Percentiles rank a stretch among this genome's conserved stretches.
Evolutionary conservation across 2,797 vertebrate species (phyloP).

Genomic region (Echeneis naucrates): DNA sequence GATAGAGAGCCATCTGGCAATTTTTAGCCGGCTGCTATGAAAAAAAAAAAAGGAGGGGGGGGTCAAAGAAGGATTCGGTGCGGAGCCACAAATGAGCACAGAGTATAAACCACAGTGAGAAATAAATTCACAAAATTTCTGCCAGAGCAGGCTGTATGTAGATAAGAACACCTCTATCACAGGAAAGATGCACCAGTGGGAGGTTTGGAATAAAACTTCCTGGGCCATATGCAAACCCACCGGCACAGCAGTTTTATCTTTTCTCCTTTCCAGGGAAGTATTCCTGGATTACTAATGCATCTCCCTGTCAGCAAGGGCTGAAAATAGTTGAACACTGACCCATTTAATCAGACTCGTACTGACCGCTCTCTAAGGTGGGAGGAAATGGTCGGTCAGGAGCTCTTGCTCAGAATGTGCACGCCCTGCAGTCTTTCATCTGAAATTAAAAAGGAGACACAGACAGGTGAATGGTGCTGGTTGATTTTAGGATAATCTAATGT

Average conservation of each 20-base stretch:
- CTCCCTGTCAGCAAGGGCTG: constrained; percentile 78
- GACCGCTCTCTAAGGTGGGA: constrained; percentile 79
- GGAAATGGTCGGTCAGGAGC: constrained; percentile 73
- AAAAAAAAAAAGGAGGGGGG: constrained; percentile 27
- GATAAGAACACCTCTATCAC: constrained; percentile 66
- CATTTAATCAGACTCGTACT: constrained; percentile 80
- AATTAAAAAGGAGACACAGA: constrained; percentile 38
- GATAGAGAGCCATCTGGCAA: constrained; percentile 67
- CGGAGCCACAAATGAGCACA: constrained; percentile 45
- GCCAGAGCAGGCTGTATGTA: constrained; percentile 40
- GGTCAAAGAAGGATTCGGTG: constrained; percentile 20
- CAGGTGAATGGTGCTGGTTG: constrained; percentile 44
- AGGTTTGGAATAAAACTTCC: constrained; percentile 67
- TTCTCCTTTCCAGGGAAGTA: constrained; percentile 67
- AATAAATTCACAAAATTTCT: constrained; percentile 55
- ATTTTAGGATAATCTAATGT: constrained; percentile 64
- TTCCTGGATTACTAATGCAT: constrained; percentile 82
- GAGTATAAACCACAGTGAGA: constrained; percentile 38
- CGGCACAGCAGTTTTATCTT: constrained; percentile 77
- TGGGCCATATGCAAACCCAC: constrained; percentile 70
- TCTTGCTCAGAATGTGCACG: constrained; percentile 40
- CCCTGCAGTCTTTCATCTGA: constrained; percentile 45
- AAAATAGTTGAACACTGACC: constrained; percentile 82
- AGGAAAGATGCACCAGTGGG: constrained; percentile 57
- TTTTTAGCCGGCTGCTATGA: constrained; percentile 41